A percentile compares a stretch with the other conserved stretches of the same genome.
phyloP scores from a whole-genome alignment of 2,888 invertebrate species.

The Penaeus monodon region DNA sequence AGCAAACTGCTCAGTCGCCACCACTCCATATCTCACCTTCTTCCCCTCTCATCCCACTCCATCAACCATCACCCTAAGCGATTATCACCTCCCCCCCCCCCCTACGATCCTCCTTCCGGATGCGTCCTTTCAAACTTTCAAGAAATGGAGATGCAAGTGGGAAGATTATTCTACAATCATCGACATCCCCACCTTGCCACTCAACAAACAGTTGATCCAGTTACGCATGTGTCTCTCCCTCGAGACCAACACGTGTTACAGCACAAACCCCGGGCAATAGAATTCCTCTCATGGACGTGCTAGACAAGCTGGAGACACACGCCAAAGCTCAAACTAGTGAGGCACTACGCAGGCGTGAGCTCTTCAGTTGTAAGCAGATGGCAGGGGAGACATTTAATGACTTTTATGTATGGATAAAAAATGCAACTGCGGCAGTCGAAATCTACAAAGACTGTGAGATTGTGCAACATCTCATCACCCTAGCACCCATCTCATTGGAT shows the following conservation, averaged over 20 bases:
- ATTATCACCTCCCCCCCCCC: slow-evolving; percentile 1
- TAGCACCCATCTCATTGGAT: slow-evolving; percentile 5
- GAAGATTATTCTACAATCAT: slow-evolving; percentile 11
- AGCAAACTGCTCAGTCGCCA: not conserved
- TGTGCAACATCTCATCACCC: not conserved
- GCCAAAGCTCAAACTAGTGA: slow-evolving; percentile 21
- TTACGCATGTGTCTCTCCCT: slow-evolving; percentile 25
- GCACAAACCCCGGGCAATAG: not conserved
- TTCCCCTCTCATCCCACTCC: not conserved
- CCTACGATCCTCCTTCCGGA: not conserved
- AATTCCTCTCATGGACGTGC: not conserved
- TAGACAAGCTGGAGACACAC: slow-evolving; percentile 21
- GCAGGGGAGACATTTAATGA: slow-evolving; percentile 7
- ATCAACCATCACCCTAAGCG: not conserved
- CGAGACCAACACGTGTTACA: not conserved
- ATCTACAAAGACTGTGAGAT: slow-evolving; percentile 22
- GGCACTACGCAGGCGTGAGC: slow-evolving; percentile 15
- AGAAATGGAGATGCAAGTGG: slow-evolving; percentile 24
- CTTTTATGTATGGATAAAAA: slow-evolving; percentile 21
- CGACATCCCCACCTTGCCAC: slow-evolving; percentile 9
- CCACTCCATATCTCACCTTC: too few species aligned
- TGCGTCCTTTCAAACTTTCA: not conserved
- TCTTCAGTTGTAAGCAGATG: slow-evolving; percentile 17
- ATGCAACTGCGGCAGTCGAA: slow-evolving; percentile 1
- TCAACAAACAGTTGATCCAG: slow-evolving; percentile 28